Conservation (phyloP, 2,113 vertebrate genomes). For the Labeo catla region DNA sequence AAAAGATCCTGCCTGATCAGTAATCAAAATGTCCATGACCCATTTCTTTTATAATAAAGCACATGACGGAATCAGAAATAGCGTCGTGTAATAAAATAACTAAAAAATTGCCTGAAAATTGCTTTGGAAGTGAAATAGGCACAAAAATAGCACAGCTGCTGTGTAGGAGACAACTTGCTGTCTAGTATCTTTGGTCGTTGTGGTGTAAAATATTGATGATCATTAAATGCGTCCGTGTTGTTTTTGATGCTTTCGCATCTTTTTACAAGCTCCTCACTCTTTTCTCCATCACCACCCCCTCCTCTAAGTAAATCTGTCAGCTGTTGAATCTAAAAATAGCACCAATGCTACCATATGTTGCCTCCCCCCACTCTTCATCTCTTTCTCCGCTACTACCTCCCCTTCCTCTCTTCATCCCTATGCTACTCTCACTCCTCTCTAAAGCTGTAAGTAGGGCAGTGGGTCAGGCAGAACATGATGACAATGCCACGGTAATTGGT, state of each 20-base stretch:
- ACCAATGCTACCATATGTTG: constrained; percentile 68
- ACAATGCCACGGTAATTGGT: constrained; percentile 63
- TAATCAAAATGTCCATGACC: not conserved
- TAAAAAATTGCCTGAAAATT: not conserved
- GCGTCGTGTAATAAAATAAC: not conserved
- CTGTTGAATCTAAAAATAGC: constrained; percentile 77
- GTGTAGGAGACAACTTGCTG: not conserved
- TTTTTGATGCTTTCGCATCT: not conserved
- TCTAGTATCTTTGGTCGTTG: not conserved
- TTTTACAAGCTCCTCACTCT: constrained; percentile 1
- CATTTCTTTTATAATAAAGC: not conserved
- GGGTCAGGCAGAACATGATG: constrained; percentile 73
- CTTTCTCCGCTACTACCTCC: constrained; percentile 60
- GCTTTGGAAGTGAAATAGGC: not conserved
- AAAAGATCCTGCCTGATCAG: not conserved
- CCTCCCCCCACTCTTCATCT: constrained; percentile 68
- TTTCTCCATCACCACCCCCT: constrained; percentile 4
- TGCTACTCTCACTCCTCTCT: constrained; percentile 66
- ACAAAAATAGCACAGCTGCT: not conserved
- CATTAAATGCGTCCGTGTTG: not conserved
- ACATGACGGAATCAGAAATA: not conserved
- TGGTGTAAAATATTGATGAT: not conserved
- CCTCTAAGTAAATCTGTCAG: constrained; percentile 74
- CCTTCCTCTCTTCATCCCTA: constrained; percentile 58
- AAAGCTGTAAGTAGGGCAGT: constrained; percentile 78